Base-by-base conservation (phyloP, 2,113 vertebrate species). In the Cranoglanis bouderius region DNA sequence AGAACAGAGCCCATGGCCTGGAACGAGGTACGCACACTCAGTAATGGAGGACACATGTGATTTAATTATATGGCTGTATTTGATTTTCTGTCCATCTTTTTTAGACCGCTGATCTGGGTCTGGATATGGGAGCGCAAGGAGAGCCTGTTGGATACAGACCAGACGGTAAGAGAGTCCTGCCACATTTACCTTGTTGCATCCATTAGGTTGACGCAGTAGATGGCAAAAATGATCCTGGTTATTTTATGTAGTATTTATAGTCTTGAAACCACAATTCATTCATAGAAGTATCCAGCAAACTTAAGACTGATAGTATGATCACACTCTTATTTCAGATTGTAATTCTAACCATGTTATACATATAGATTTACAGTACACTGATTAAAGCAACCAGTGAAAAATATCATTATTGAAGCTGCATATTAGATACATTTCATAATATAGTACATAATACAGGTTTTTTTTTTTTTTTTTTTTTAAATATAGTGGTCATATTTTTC, bases 1-100 rank as follows among this genome's bases (percentile, higher is more conserved):
- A 96, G 98, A 93, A 99, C 97, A 0, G 98, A 99, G 93, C 98
- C 98, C 0, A 98, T 99, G 97, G 96, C 98, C 88, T 99, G 98
- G 98, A 99, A 99, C 0, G 98, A 99, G 96, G 98, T 99, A 93
- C 59, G 29, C 35, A 6, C 4, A 13, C 40, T 1, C 1, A 0
- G 35, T 26, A 83, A 35, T 24, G 10, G 1, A 26, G 19, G 1
- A 24, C 9, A 88, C 40, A 26, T 55, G 8, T 14, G 53, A 82
- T 59, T 59, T 43, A 26, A 83, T 61, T 14, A 43, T 29, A 7
- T 43, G 55, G 26, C 38, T 53, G 18, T 40, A 29, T 51, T 49
- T 72, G 29, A 40, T 55, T 51, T 10, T 59, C 9, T 75, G 19
- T 83, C 84, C 32, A 0, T 14, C 0, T 85, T 88, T 89, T 10